phyloP scores from a whole-genome alignment of 1,140 invertebrate species.

The Globodera rostochiensis region DNA sequence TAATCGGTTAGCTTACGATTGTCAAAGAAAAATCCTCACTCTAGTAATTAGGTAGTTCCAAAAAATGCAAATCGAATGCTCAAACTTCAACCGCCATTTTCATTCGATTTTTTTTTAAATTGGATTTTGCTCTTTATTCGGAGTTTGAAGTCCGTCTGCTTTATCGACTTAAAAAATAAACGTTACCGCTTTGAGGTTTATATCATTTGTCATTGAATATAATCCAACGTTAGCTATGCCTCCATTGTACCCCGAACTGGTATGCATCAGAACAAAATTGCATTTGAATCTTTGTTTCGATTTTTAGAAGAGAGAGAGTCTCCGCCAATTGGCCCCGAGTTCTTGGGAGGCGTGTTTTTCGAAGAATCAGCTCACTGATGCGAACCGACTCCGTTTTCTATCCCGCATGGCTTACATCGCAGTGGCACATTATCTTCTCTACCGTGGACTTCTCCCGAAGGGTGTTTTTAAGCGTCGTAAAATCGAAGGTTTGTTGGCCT shows the following conservation, averaged over 20 bases:
- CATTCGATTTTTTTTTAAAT: no score
- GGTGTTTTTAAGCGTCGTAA: slow-evolving; percentile 35
- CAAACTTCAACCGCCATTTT: no score
- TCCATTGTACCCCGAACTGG: not conserved
- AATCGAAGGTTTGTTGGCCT: not conserved
- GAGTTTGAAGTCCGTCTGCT: no score
- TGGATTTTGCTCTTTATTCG: no score
- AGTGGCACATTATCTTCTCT: slow-evolving; percentile 39
- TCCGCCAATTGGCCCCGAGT: not conserved
- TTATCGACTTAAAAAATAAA: no score
- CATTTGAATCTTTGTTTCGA: not conserved
- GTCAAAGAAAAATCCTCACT: no score
- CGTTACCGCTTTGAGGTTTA: no score
- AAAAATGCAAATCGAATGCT: no score
- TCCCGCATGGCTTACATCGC: slow-evolving; percentile 42
- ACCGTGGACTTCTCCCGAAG: slow-evolving; percentile 30
- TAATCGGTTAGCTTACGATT: no score
- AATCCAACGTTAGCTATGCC: not conserved
- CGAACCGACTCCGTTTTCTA: slow-evolving; percentile 30
- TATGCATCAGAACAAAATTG: not conserved
- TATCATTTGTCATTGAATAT: no score
- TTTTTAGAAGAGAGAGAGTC: not conserved
- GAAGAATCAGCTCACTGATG: slow-evolving; percentile 3
- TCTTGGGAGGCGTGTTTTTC: slow-evolving; percentile 33
- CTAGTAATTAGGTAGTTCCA: no score